Conservation (phyloP, 2,113 vertebrate genomes). For the Heptranchias perlo region DNA sequence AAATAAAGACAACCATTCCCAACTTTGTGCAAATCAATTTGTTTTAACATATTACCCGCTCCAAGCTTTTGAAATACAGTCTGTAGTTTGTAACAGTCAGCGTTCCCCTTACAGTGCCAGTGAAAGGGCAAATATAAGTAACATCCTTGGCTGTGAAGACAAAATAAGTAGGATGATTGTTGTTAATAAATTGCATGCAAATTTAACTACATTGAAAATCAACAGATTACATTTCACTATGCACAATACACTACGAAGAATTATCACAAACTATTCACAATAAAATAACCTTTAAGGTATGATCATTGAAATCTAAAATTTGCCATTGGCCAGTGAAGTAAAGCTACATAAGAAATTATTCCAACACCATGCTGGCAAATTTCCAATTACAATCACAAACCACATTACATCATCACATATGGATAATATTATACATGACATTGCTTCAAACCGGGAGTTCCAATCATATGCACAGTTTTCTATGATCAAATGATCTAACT, state of each 20-base stretch:
- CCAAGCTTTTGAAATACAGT: slow-evolving; percentile 88
- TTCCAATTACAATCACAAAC: not conserved
- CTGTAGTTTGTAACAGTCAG: slow-evolving; percentile 91
- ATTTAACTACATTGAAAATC: not conserved
- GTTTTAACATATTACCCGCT: slow-evolving; percentile 66
- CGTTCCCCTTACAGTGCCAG: slow-evolving; percentile 80
- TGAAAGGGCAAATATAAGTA: slow-evolving; percentile 93
- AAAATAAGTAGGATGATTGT: not conserved
- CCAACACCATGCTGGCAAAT: not conserved
- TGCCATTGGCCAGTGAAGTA: not conserved
- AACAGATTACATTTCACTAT: not conserved
- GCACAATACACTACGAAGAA: not conserved
- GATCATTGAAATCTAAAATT: not conserved
- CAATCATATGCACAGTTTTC: not conserved
- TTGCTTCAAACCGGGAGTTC: not conserved
- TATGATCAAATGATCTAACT: not conserved
- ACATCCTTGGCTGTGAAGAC: slow-evolving; percentile 77
- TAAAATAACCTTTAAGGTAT: not conserved
- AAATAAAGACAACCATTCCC: not conserved
- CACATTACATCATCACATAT: not conserved
- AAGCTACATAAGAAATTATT: not conserved
- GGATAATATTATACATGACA: not conserved
- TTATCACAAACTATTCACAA: not conserved
- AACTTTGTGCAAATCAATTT: not conserved
- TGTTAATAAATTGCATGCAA: not conserved